Evolutionary conservation across 2,888 invertebrate genomes (phyloP).

Genomic region (Drosophila anceps): DNA sequence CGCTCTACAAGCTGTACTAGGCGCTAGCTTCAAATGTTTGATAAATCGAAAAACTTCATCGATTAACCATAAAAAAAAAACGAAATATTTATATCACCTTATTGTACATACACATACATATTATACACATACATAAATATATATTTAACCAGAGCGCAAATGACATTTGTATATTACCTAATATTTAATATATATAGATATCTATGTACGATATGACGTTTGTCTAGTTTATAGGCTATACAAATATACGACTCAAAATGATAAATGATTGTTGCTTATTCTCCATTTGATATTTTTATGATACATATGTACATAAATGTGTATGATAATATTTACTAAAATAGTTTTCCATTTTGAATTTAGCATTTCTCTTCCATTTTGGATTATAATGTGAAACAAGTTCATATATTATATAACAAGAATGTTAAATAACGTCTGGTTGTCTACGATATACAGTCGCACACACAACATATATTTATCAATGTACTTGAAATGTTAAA

Average conservation of each 20-base stretch:
- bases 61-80: slow-evolving; percentile 28
- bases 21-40: slow-evolving; percentile 10
- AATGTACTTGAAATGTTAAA: slow-evolving; percentile 19
- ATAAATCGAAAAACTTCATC: slow-evolving; percentile 28
- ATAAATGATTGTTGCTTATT: background rate
- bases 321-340: background rate
- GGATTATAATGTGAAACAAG: background rate
- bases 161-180: slow-evolving; percentile 48
- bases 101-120: slow-evolving; percentile 34
- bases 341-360: background rate
- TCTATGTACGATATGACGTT: slow-evolving; percentile 11
- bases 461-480: slow-evolving; percentile 6
- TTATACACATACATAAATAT: slow-evolving; percentile 31
- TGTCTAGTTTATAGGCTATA: slow-evolving; percentile 44
- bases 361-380: too few species aligned
- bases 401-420: background rate
- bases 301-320: background rate
- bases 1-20: slow-evolving; percentile 28
- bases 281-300: too few species aligned
- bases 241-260: slow-evolving; percentile 26
- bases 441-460: background rate
- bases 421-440: background rate
- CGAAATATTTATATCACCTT: slow-evolving; percentile 32
- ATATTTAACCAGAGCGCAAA: slow-evolving; percentile 49
- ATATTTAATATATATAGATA: slow-evolving; percentile 9